Conservation (phyloP, 2,797 vertebrate genomes). For the Gadopsis bispinosus region DNA sequence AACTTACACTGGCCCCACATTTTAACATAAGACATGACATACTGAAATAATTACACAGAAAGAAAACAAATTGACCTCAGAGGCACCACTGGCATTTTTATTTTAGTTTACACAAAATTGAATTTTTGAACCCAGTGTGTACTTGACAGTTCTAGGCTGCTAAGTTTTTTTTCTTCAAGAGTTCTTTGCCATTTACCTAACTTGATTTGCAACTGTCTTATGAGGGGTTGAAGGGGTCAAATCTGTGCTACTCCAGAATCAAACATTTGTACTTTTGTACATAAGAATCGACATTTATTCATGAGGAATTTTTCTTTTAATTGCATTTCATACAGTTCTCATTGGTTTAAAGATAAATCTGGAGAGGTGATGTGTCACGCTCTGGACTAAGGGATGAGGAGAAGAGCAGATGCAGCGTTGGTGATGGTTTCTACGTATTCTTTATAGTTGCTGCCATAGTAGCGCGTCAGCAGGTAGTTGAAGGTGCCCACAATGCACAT, state of each 20-base stretch:
- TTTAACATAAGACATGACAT: background rate
- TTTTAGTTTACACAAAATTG: too few relatives aligned
- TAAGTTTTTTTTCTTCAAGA: background rate
- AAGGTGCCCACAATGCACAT: constrained; percentile 93
- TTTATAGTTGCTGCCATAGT: constrained; percentile 88
- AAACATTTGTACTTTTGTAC: constrained; percentile 8
- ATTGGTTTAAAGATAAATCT: background rate
- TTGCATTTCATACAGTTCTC: background rate
- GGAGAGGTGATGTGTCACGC: background rate
- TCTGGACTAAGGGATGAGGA: constrained; percentile 88
- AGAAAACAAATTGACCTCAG: background rate
- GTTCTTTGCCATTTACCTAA: background rate
- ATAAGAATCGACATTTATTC: background rate
- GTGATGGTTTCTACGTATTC: constrained; percentile 89
- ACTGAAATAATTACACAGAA: background rate
- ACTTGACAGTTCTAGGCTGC: background rate
- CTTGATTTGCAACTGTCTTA: background rate
- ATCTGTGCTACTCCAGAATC: background rate
- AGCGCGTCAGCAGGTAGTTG: constrained; percentile 87
- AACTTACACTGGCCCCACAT: background rate
- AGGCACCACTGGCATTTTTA: constrained; percentile 1
- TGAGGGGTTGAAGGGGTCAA: background rate
- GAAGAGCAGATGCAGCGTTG: constrained; percentile 87
- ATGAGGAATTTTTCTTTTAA: constrained; percentile 2
- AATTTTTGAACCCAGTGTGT: background rate